Conservation (phyloP, 1,140 invertebrate species). For the Lamellibrachia luymesi region DNA sequence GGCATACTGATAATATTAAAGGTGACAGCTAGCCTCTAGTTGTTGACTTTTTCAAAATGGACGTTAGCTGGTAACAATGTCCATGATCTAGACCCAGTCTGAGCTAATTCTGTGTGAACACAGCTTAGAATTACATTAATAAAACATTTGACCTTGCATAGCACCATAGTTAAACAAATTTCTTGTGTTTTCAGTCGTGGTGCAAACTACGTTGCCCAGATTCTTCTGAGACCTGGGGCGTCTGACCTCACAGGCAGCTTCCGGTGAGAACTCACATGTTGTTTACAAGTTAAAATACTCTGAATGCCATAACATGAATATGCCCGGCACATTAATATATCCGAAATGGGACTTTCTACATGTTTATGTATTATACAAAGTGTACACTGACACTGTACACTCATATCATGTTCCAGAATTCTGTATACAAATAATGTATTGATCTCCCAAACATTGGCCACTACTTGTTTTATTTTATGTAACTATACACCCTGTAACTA, state of each 20-base stretch:
- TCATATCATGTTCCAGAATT: not conserved
- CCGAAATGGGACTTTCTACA: too few relatives aligned
- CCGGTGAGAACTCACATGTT: constrained; percentile 61
- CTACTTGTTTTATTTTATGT: not conserved
- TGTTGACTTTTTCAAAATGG: too few relatives aligned
- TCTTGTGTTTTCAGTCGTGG: constrained; percentile 71
- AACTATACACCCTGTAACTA: not conserved
- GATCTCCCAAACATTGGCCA: constrained; percentile 4
- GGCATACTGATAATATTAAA: too few relatives aligned
- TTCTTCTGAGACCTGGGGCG: constrained; percentile 86
- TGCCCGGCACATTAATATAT: too few relatives aligned
- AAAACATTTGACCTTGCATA: not conserved
- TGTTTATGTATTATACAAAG: too few relatives aligned
- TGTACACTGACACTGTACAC: too few relatives aligned
- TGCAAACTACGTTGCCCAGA: constrained; percentile 93
- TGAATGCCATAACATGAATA: too few relatives aligned
- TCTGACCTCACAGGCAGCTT: constrained; percentile 99
- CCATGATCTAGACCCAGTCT: too few relatives aligned
- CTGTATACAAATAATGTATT: constrained; percentile 10
- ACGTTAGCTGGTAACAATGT: too few relatives aligned
- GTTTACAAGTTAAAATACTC: not conserved
- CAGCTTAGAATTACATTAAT: not conserved
- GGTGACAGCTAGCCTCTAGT: too few relatives aligned
- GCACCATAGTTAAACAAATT: not conserved
- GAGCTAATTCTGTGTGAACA: too few relatives aligned